Evolutionary conservation across 37 sponge, comb jelly and placozoan species (phyloP), one percentile per base, ranked within the genome.

Genomic region (Haliclona indistincta): DNA sequence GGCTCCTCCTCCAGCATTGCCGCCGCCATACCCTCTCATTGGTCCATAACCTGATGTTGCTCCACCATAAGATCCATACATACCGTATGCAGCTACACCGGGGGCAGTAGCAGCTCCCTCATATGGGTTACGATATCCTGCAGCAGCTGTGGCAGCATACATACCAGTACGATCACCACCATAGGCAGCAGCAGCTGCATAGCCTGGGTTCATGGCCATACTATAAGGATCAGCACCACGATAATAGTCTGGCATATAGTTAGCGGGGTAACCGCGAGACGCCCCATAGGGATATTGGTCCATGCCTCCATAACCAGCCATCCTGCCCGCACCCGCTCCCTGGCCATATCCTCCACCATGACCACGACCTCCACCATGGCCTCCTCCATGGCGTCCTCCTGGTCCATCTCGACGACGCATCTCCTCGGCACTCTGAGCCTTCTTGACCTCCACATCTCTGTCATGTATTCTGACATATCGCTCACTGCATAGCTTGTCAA

Each of bases 391-490:
- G 34, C 34, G 34, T 30, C 67, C 67, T 17, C 38, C 40, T 17
- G 49, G 49, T 47, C 49, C 49, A 47, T 13, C 49, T 17, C 13
- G 8, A 47, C 13, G 13, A 47, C 49, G 8, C 56, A 87, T 87
- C 4, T 61, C 75, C 35, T 87, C 88, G 20, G 75, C 62, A 1
- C 77, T 64, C n/a, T 70, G 60, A 28, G 88, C 88, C 71, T 76
- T 81, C 77, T 87, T 87, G 37, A 76, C 77, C 42, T 87, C 88
- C n/a, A 81, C 81, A 30, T 81, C 76, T 11, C 88, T 63, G 35
- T 81, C 88, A 61, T 71, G 17, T 5, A 79, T 79, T 53, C 56
- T 68, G 22, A 68, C 4, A 43, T 68, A 68, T 13, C 70, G 69
- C 36, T 68, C 35, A 20, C 44, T 42, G 30, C 77, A 76, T 33